Evolutionary conservation across 2,797 vertebrate species (phyloP).

Genomic region (Brachyalestes nurse): DNA sequence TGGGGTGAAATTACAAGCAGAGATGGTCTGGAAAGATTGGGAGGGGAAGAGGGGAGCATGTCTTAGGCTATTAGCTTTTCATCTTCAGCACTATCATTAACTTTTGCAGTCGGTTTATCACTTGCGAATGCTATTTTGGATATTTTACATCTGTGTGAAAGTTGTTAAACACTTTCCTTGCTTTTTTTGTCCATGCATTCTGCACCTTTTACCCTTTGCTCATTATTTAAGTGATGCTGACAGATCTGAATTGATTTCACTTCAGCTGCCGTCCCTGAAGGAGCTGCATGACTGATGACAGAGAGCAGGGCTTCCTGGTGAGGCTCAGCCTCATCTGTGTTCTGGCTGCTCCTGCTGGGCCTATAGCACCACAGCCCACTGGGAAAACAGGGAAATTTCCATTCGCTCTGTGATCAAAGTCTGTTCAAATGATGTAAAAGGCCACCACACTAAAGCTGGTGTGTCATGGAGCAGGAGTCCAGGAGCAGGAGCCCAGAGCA

Average conservation of each 20-base stretch:
- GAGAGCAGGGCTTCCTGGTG: background rate
- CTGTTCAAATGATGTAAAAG: slow-evolving; percentile 20
- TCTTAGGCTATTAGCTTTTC: slow-evolving; percentile 19
- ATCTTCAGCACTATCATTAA: slow-evolving; percentile 20
- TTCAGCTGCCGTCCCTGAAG: slow-evolving; percentile 41
- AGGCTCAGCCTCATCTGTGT: slow-evolving; percentile 35
- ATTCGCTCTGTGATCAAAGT: slow-evolving; percentile 36
- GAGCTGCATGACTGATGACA: slow-evolving; percentile 25
- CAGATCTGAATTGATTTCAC: slow-evolving; percentile 41
- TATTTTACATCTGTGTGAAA: background rate
- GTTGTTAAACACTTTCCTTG: background rate
- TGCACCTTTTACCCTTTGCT: background rate
- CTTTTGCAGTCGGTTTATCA: background rate
- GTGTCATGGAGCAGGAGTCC: background rate
- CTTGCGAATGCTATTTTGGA: background rate
- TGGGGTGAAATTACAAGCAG: slow-evolving; percentile 67
- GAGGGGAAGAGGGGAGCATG: background rate
- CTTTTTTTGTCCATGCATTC: background rate
- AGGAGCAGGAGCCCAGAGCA: slow-evolving; percentile 28
- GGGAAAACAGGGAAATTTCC: slow-evolving; percentile 46
- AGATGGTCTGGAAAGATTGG: slow-evolving; percentile 42
- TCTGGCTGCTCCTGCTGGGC: slow-evolving; percentile 3
- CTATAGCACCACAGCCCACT: slow-evolving; percentile 10
- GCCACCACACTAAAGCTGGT: slow-evolving; percentile 22
- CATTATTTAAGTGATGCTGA: slow-evolving; percentile 44